Evolutionary conservation across 2,888 invertebrate genomes (phyloP), one percentile per base, ranked within the genome.

Genomic region (Pristionchus maxplancki): DNA sequence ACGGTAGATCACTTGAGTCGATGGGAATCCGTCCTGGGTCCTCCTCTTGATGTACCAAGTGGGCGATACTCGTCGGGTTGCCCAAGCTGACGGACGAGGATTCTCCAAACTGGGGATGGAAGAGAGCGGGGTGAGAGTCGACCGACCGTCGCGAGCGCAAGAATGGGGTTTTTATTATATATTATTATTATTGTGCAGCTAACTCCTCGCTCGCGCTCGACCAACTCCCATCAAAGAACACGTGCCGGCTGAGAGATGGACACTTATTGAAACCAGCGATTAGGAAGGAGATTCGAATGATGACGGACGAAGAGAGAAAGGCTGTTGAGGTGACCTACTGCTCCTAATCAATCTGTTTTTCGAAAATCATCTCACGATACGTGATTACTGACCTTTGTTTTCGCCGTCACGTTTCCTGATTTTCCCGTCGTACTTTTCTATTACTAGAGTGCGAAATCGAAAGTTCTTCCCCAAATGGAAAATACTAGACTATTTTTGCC

Each of bases 221-320:
- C 50, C 28, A 87, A 2, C 20, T 53, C 24, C 71, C 86, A 0
- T 67, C 86, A 8, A 58, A 20, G 13, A 78, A 87, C 24, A 58
- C 78, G 31, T 91, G 91, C 82, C 71, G 88, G 62, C 88, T 93
- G 86, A 88, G 90, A 9, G 74, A 83, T 64, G 93, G 93, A 31
- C 90, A 91, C 74, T 34, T 90, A 4, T 89, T 93, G 31, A 89
- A 90, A 88, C 87, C 89, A 71, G 93, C 93, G 9, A 86, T 91
- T 11, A 89, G 92, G 34, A 89, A 90, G 74, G 92, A 92, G 71
- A 83, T 92, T 50, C 87, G 92, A 82, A 88, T 90, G 20, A 44
- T 92, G 67, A 89, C 84, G 8, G 89, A 91, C 50, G 92, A 91
- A 48, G 91, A 93, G 85, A 88, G 90, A 88, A 89, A 34, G 64